Conservation (phyloP, 2,797 vertebrate genomes). For the Myotis findleyi region DNA sequence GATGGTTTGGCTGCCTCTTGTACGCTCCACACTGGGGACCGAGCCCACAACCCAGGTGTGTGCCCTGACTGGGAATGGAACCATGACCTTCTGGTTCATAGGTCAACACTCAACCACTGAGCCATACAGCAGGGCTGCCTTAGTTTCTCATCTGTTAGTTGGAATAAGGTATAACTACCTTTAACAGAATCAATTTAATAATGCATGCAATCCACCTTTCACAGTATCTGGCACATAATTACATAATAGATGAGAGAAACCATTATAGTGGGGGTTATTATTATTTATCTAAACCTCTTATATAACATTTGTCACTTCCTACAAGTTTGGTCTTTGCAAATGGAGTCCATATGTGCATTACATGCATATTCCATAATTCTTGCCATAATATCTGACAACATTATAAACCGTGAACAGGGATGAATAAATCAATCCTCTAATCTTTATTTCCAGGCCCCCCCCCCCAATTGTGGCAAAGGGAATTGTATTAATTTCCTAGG, state of each 20-base stretch:
- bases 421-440: not conserved
- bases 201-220: not conserved
- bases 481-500: not conserved
- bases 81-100: too few relatives aligned
- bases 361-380: not conserved
- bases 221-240: not conserved
- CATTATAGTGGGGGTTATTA: not conserved
- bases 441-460: not conserved
- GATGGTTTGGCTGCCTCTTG: too few relatives aligned
- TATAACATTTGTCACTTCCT: not conserved
- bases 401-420: not conserved
- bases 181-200: not conserved
- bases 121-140: too few relatives aligned
- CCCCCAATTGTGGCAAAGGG: not conserved
- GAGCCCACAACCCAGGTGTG: too few relatives aligned
- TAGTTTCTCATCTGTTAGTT: not conserved
- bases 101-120: too few relatives aligned
- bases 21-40: too few relatives aligned
- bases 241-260: not conserved
- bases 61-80: too few relatives aligned
- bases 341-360: not conserved
- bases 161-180: not conserved
- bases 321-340: not conserved
- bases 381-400: not conserved
- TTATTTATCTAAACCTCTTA: not conserved